Evolutionary conservation across 2,888 invertebrate species (phyloP), one percentile per base, ranked within the genome.

Genomic region (Parnassius apollo): DNA sequence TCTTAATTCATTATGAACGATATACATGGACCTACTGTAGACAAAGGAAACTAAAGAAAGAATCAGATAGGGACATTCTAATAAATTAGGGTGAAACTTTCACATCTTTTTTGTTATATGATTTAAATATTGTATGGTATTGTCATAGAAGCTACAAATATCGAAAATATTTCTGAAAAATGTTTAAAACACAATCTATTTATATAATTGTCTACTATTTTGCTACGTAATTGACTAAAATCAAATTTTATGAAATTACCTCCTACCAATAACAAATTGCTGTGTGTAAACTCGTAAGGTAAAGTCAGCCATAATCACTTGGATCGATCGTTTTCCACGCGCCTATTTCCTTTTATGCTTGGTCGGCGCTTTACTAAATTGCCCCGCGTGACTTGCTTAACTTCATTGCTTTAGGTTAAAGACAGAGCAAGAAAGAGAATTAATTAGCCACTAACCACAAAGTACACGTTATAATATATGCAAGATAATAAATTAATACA

Each of bases 361-460:
- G 76, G 77, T 72, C 76, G 71, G 75, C 76, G 76, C 82, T 86
- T 81, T 71, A 81, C 75, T 74, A 87, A 88, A 88, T 88, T 88
- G 84, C 75, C 67, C 81, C 79, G 79, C 85, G 83, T 88, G 88
- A 88, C 88, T 87, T 86, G 88, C 86, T 69, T 68, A 79, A 79
- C 75, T 80, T 62, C 58, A 64, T 66, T 55, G 63, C 55, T 54
- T 62, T 62, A 64, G 67, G 64, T 57, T 57, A 57, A 25, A 22
- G 61, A 49, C 51, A 57, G 35, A 61, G 42, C 44, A 42, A 18
- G 13, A 49, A 13, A 49, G 7, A n/a, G 3, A 46, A 46, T 46
- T 46, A 8, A 46, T 46, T 46, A n/a, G 46, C 35, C 35, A 35
- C 35, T 7, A 1, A 35, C 35, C 35, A 7, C 35, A 35, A 35